Conservation (phyloP, 2,888 invertebrate genomes). For the Microplitis manilae region DNA sequence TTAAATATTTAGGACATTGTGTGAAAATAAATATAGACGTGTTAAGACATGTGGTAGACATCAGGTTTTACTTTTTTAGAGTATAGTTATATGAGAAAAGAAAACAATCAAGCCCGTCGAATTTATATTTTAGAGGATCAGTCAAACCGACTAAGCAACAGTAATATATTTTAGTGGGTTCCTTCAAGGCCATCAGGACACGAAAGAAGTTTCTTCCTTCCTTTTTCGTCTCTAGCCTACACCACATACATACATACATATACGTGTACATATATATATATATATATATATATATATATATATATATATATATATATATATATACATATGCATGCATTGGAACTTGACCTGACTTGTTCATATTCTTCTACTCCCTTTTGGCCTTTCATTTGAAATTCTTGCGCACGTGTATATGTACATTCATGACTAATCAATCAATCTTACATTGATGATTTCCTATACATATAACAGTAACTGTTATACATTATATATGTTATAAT, state of each 20-base stretch:
- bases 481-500: neutral
- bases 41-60: neutral
- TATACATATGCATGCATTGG: slow-evolving; percentile 7
- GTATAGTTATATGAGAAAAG: slow-evolving; percentile 26
- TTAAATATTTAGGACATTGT: slow-evolving; percentile 10
- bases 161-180: slow-evolving; percentile 26
- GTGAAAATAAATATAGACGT: neutral
- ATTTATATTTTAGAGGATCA: slow-evolving; percentile 22
- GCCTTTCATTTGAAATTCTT: slow-evolving; percentile 7
- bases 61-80: neutral
- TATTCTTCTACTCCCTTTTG: neutral
- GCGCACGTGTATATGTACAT: slow-evolving; percentile 34
- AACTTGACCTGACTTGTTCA: slow-evolving; percentile 27
- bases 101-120: slow-evolving; percentile 2
- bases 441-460: slow-evolving; percentile 21
- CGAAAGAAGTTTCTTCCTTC: slow-evolving; percentile 24
- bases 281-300: neutral
- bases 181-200: slow-evolving; percentile 35
- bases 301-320: neutral
- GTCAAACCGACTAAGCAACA: slow-evolving; percentile 27
- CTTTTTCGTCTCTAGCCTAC: neutral
- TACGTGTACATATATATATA: neutral
- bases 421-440: slow-evolving; percentile 53
- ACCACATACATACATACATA: neutral
- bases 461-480: neutral